phyloP scores from a whole-genome alignment of 2,797 vertebrate genomes.

The Borostomias antarcticus region DNA sequence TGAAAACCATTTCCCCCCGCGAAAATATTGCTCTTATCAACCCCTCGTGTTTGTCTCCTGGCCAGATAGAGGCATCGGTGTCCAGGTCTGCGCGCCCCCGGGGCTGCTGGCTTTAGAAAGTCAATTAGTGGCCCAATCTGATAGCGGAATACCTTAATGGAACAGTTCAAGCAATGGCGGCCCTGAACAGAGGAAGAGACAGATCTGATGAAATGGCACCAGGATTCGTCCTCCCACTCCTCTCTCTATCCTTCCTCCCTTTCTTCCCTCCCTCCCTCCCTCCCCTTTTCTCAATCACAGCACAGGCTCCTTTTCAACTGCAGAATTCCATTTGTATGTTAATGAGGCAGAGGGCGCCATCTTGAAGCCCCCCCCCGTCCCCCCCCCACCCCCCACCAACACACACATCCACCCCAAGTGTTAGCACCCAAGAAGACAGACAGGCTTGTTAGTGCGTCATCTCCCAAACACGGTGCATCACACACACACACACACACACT shows the following conservation, averaged over 20 bases:
- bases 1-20: no score
- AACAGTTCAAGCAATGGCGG: constrained; percentile 65
- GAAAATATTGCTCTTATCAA: constrained; percentile 29
- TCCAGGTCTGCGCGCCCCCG: constrained; percentile 57
- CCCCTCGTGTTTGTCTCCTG: constrained; percentile 54
- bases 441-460: constrained; percentile 22
- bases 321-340: constrained; percentile 84
- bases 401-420: background rate
- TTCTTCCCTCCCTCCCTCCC: constrained; percentile 29
- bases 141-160: constrained; percentile 71
- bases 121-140: constrained; percentile 75
- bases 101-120: constrained; percentile 72
- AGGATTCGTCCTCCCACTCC: constrained; percentile 63
- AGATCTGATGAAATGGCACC: constrained; percentile 72
- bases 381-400: constrained; percentile 26
- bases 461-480: constrained; percentile 8
- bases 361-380: constrained; percentile 47
- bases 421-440: constrained; percentile 18
- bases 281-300: constrained; percentile 69
- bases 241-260: constrained; percentile 21
- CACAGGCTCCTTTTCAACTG: constrained; percentile 72
- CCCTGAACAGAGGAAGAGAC: constrained; percentile 71
- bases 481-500: no score
- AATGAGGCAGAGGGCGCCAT: constrained; percentile 74
- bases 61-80: constrained; percentile 68